Percentiles rank a stretch among this genome's conserved stretches.
Evolutionary conservation across 2,888 invertebrate genomes (phyloP).

Genomic region (Nephrotoma appendiculata): DNA sequence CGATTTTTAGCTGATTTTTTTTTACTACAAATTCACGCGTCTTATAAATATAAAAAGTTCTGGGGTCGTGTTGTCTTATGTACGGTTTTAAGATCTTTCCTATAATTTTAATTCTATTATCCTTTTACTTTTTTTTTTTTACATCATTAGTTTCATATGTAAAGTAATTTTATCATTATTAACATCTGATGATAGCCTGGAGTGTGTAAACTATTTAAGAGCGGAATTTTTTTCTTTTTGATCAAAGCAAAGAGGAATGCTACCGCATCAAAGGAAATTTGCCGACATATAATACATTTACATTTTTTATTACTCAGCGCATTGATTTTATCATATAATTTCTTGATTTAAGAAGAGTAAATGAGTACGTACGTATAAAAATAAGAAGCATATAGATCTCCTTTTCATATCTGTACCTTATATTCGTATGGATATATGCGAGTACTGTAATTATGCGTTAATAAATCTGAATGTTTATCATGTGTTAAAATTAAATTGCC

Average conservation of each 20-base stretch:
- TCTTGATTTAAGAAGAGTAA: neutral
- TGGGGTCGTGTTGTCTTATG: neutral
- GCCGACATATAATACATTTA: conserved; percentile 20
- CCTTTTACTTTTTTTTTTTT: neutral
- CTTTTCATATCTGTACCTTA: neutral
- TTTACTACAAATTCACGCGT: neutral
- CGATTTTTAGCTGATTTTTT: too few species aligned
- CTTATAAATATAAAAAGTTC: neutral
- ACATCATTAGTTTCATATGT: neutral
- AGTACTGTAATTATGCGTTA: neutral
- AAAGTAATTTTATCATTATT: neutral
- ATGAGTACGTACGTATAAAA: neutral
- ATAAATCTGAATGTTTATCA: neutral
- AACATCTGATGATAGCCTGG: neutral
- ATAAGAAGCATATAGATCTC: neutral
- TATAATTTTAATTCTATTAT: neutral
- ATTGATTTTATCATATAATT: neutral
- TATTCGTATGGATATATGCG: neutral
- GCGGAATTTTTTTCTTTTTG: conserved; percentile 22
- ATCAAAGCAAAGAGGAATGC: conserved; percentile 34
- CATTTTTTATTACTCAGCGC: neutral
- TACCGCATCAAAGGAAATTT: conserved; percentile 32
- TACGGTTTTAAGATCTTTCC: neutral
- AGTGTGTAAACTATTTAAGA: neutral
- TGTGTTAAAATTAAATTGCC: neutral